Percentiles rank a stretch among this genome's conserved stretches.
phyloP scores from a whole-genome alignment of 2,113 vertebrate genomes.

The Peromyscus californicus region DNA sequence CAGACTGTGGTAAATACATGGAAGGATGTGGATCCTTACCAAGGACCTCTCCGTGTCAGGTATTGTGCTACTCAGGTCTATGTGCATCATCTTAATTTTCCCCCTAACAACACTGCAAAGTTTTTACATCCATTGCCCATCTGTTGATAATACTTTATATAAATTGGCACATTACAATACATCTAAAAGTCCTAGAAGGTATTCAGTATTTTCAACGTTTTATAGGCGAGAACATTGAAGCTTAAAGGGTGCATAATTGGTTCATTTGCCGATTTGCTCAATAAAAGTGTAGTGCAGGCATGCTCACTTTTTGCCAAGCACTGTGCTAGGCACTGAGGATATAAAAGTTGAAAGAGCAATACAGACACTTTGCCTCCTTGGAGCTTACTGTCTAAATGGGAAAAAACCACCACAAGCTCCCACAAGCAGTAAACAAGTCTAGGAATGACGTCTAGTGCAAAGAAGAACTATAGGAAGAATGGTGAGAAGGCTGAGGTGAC shows the following conservation, averaged over 20 bases:
- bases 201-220: neutral
- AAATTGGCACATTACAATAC: neutral
- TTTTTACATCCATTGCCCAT: constrained; percentile 35
- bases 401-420: neutral
- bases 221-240: neutral
- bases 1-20: neutral
- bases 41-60: neutral
- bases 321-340: neutral
- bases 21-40: neutral
- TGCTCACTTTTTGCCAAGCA: neutral
- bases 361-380: neutral
- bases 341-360: neutral
- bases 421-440: neutral
- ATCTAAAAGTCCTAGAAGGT: constrained; percentile 28
- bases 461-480: neutral
- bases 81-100: neutral
- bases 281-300: neutral
- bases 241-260: neutral
- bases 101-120: neutral
- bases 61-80: neutral
- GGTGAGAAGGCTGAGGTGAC: neutral
- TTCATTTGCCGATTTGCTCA: constrained; percentile 49
- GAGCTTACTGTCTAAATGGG: neutral
- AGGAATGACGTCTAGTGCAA: neutral
- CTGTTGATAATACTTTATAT: neutral